Percentiles rank a stretch among this genome's conserved stretches.
phyloP scores from a whole-genome alignment of 1,140 invertebrate genomes.

The Camponotus floridanus region DNA sequence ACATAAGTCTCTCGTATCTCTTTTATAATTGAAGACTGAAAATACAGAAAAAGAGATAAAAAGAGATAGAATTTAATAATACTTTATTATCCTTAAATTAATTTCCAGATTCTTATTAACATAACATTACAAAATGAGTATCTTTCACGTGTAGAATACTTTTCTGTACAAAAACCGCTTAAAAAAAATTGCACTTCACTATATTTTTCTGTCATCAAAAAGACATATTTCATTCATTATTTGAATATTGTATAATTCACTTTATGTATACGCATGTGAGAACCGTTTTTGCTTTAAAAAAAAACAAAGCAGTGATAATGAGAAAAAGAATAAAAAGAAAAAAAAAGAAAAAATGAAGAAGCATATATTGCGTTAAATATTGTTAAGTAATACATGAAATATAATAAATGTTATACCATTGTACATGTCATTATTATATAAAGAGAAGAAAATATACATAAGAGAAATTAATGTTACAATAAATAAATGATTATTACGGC shows the following conservation, averaged over 20 bases:
- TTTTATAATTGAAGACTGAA: no score
- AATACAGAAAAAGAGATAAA: no score
- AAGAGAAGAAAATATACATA: slow-evolving; percentile 72
- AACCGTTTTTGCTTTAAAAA: slow-evolving; percentile 32
- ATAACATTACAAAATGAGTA: no score
- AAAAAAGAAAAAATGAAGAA: slow-evolving; percentile 55
- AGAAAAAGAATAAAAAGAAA: background rate
- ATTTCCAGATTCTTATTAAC: no score
- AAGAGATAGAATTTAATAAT: no score
- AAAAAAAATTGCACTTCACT: slow-evolving; percentile 1
- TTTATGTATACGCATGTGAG: background rate
- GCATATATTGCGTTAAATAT: slow-evolving; percentile 83
- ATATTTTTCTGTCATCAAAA: slow-evolving; percentile 17
- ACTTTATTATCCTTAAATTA: no score
- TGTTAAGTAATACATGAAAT: slow-evolving; percentile 83
- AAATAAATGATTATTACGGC: slow-evolving; percentile 68
- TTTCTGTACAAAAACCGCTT: no score
- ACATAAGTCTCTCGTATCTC: no score
- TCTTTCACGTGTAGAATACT: no score
- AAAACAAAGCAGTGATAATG: background rate
- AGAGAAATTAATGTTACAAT: slow-evolving; percentile 79
- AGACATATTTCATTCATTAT: background rate
- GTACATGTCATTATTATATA: slow-evolving; percentile 82
- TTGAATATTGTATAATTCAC: slow-evolving; percentile 16
- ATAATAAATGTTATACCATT: slow-evolving; percentile 85